A percentile compares a stretch with the other conserved stretches of the same genome.
Evolutionary conservation across 2,888 invertebrate genomes (phyloP).

Genomic region (Elysia crispata): DNA sequence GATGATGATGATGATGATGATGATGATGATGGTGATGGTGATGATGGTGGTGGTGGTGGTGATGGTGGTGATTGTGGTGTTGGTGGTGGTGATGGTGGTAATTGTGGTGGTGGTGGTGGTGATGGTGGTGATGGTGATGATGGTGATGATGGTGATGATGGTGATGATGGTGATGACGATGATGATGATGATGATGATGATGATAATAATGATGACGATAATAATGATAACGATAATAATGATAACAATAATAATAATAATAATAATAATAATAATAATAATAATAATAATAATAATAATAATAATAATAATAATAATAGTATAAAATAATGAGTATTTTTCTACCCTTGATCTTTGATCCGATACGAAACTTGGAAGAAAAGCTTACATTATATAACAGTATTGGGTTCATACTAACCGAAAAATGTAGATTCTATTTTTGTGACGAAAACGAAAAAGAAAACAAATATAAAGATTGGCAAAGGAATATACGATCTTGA

Average conservation of each 20-base stretch:
- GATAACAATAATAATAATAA: conserved; percentile 1
- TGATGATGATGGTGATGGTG: conserved; percentile 24
- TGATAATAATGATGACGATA: background rate
- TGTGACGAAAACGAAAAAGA: too few relatives aligned
- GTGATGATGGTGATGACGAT: background rate
- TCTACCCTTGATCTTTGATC: too few relatives aligned
- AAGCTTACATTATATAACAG: too few relatives aligned
- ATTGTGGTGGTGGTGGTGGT: background rate
- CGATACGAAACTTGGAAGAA: too few relatives aligned
- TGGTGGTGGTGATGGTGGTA: too few relatives aligned
- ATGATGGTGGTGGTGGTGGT: too few relatives aligned
- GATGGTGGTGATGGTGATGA: background rate
- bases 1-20: conserved; percentile 14
- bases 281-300: conserved; percentile 9
- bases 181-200: conserved; percentile 9
- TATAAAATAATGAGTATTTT: too few relatives aligned
- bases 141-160: background rate
- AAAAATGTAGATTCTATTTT: too few relatives aligned
- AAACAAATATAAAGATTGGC: too few relatives aligned
- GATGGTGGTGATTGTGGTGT: too few relatives aligned
- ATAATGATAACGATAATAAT: background rate
- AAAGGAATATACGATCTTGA: too few relatives aligned
- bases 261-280: conserved; percentile 4
- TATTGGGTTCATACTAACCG: too few relatives aligned
- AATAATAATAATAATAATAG: conserved; percentile 9